Conservation (phyloP, 2,888 invertebrate species). For the Yponomeuta malinellus region DNA sequence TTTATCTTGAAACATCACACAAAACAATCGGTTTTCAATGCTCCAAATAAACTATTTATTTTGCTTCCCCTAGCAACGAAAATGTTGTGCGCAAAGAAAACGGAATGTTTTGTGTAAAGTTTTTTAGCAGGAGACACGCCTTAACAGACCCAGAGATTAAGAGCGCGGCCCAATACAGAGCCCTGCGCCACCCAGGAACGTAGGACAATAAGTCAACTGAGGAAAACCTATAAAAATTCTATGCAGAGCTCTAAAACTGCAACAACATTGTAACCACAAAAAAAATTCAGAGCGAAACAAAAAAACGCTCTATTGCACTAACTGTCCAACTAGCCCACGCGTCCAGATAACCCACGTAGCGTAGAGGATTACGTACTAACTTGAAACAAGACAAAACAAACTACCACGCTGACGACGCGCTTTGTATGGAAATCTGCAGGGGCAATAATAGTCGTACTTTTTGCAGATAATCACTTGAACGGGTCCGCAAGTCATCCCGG, state of each 20-base stretch:
- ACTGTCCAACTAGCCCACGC: not conserved
- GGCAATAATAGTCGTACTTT: slow-evolving; percentile 7
- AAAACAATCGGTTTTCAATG: too few species aligned
- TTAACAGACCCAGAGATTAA: too few species aligned
- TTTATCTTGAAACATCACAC: too few species aligned
- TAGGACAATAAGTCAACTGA: too few species aligned
- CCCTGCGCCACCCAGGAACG: too few species aligned
- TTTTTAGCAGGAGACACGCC: too few species aligned
- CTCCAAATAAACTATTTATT: too few species aligned
- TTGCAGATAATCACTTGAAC: slow-evolving; percentile 11
- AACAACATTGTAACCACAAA: not conserved
- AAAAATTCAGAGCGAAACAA: not conserved
- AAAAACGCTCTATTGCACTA: not conserved
- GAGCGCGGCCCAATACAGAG: too few species aligned
- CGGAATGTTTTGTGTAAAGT: too few species aligned
- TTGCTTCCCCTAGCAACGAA: too few species aligned
- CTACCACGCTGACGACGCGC: not conserved
- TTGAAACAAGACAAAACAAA: not conserved
- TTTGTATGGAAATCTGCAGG: slow-evolving; percentile 1
- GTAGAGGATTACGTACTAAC: not conserved
- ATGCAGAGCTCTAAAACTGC: not conserved
- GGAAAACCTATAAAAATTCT: too few species aligned
- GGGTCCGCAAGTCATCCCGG: not conserved
- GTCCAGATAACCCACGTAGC: not conserved
- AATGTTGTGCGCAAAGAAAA: too few species aligned